Conservation (phyloP, 2,888 invertebrate species). For the Sminthurinus aureus region DNA sequence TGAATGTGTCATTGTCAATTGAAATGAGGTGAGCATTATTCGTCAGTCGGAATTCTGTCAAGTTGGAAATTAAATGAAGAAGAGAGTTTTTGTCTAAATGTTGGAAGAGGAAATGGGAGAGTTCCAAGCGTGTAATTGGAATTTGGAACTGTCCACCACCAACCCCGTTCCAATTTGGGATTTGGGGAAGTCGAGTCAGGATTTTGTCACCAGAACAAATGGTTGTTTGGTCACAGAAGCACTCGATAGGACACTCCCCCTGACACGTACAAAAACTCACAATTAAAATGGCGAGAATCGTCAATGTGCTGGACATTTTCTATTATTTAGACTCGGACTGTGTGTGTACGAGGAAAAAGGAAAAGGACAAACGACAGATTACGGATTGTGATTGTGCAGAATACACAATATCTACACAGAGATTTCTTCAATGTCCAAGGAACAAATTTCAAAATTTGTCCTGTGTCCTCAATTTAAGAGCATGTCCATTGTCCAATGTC, state of each 20-base stretch:
- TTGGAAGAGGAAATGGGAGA: conserved; percentile 52
- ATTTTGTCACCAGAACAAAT: conserved; percentile 57
- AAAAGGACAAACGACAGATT: background rate
- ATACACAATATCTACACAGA: background rate
- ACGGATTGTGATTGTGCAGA: no score
- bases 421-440: background rate
- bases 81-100: conserved; percentile 50
- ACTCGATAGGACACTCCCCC: conserved; percentile 59
- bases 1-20: conserved; percentile 42
- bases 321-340: no score
- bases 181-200: conserved; percentile 49
- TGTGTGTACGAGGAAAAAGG: background rate
- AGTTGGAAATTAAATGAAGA: conserved; percentile 45
- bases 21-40: conserved; percentile 46
- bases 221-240: conserved; percentile 58
- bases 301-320: conserved; percentile 35
- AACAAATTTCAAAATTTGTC: background rate
- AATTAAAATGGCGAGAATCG: conserved; percentile 37
- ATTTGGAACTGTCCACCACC: background rate
- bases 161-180: background rate
- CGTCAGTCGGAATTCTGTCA: conserved; percentile 55
- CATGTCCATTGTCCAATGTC: no score
- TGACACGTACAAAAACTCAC: conserved; percentile 45
- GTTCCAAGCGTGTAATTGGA: conserved; percentile 51
- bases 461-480: no score